Evolutionary conservation across 2,113 vertebrate genomes (phyloP).

Genomic region (Leptodactylus fuscus): DNA sequence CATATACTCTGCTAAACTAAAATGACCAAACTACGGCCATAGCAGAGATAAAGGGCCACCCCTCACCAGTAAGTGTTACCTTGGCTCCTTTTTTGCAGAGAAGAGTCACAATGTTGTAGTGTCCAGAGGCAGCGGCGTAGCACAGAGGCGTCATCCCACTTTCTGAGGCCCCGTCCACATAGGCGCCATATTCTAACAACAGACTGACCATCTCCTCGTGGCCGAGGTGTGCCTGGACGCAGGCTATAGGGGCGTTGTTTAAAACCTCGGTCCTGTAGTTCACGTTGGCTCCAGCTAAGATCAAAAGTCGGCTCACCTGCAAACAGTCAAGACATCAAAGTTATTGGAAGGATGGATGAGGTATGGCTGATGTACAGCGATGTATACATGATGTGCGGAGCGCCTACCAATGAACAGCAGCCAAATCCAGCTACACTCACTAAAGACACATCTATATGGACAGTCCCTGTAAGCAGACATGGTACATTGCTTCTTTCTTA

Average conservation of each 20-base stretch:
- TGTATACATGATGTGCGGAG: background rate
- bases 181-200: slow-evolving; percentile 89
- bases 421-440: background rate
- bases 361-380: too few species aligned
- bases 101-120: slow-evolving; percentile 84
- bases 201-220: slow-evolving; percentile 91
- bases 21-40: background rate
- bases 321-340: slow-evolving; percentile 35
- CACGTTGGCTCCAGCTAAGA: slow-evolving; percentile 92
- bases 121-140: slow-evolving; percentile 89
- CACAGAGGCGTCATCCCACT: slow-evolving; percentile 89
- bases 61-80: slow-evolving; percentile 74
- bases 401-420: background rate
- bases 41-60: background rate
- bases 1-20: too few species aligned
- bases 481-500: background rate
- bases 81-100: slow-evolving; percentile 87
- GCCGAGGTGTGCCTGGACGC: slow-evolving; percentile 92
- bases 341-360: background rate
- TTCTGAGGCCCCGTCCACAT: slow-evolving; percentile 85
- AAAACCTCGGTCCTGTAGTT: slow-evolving; percentile 96
- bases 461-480: background rate
- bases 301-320: slow-evolving; percentile 95
- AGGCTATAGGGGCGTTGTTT: slow-evolving; percentile 92
- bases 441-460: background rate